phyloP scores from a whole-genome alignment of 2,113 vertebrate species.

The Megalops atlanticus region DNA sequence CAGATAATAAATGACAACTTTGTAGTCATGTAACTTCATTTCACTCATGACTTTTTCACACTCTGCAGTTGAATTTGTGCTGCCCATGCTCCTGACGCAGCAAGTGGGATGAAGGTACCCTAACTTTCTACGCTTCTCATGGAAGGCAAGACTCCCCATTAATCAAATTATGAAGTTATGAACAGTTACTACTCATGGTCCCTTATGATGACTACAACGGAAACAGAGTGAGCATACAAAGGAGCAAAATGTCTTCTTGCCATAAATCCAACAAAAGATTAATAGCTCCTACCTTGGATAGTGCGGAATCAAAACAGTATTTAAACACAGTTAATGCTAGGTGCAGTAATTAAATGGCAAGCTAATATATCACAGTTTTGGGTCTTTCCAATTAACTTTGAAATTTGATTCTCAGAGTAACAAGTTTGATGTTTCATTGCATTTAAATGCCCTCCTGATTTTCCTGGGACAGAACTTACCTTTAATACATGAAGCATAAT shows the following conservation, averaged over 20 bases:
- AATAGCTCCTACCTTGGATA: constrained; percentile 8
- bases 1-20: background rate
- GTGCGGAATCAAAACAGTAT: constrained; percentile 13
- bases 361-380: background rate
- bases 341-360: constrained; percentile 1
- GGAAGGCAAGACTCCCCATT: background rate
- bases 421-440: background rate
- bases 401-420: background rate
- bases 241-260: background rate
- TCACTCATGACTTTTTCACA: no score
- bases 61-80: background rate
- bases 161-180: background rate
- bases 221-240: no score
- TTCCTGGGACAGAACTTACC: background rate
- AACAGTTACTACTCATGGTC: no score
- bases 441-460: background rate
- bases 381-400: background rate
- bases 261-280: background rate
- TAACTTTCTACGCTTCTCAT: background rate
- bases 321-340: constrained; percentile 15
- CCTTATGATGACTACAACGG: no score
- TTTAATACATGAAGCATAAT: background rate
- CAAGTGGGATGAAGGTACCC: background rate
- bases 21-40: no score
- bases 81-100: background rate